A percentile compares a stretch with the other conserved stretches of the same genome.
Evolutionary conservation across 2,888 invertebrate species (phyloP).

Genomic region (Chirona hameri): DNA sequence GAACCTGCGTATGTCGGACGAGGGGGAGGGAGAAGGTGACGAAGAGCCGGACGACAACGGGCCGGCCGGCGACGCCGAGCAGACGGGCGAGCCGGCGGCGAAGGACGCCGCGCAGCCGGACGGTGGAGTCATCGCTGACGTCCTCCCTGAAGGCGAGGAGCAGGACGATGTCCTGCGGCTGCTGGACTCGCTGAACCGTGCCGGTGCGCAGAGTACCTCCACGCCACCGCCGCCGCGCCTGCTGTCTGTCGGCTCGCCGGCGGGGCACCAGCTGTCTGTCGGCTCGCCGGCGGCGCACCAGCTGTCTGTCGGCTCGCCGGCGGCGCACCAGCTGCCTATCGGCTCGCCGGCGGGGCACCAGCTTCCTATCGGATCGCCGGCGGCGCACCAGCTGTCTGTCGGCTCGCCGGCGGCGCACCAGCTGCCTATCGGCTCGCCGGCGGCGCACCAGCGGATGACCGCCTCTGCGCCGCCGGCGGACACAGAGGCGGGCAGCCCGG

Average conservation of each 20-base stretch:
- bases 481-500: not conserved
- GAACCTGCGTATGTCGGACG: not conserved
- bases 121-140: not conserved
- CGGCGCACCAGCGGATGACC: not conserved
- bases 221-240: conserved; percentile 22
- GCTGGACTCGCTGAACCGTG: conserved; percentile 23
- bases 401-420: not conserved
- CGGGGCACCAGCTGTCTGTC: not conserved
- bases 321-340: not conserved
- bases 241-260: conserved; percentile 1
- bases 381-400: too few species aligned
- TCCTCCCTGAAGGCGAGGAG: conserved; percentile 2
- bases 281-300: not conserved
- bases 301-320: not conserved
- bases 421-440: conserved; percentile 1
- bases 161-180: conserved; percentile 22
- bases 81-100: not conserved
- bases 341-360: not conserved
- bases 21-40: too few species aligned
- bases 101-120: not conserved
- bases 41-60: not conserved
- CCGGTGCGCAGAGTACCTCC: not conserved
- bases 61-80: not conserved
- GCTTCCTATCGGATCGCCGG: too few species aligned
- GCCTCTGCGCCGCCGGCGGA: not conserved